phyloP scores from a whole-genome alignment of 2,797 vertebrate species.

The Anguilla megastoma region DNA sequence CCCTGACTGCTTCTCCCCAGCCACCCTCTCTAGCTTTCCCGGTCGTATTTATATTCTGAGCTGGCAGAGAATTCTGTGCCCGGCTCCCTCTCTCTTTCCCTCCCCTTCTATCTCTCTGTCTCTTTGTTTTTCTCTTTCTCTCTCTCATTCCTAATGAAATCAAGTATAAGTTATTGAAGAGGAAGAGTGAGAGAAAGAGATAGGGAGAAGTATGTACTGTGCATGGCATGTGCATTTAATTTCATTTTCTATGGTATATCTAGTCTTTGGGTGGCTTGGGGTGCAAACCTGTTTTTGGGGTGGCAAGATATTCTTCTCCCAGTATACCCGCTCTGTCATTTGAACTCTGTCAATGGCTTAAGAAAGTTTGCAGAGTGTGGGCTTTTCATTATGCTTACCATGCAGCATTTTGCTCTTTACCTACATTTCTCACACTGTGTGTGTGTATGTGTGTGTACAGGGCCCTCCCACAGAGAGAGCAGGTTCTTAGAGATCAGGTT shows the following conservation, averaged over 20 bases:
- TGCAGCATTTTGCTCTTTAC: neutral
- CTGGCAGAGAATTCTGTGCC: neutral
- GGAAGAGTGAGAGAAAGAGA: neutral
- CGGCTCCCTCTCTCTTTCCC: neutral
- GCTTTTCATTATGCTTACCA: neutral
- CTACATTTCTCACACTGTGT: neutral
- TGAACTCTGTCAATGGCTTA: neutral
- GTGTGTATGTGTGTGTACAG: neutral
- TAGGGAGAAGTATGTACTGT: neutral
- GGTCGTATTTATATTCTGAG: neutral
- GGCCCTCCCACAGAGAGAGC: neutral
- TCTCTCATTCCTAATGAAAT: neutral
- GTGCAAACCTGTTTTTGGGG: too few species aligned
- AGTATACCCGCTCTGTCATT: neutral
- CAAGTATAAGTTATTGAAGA: too few species aligned
- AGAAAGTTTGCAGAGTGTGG: constrained; percentile 13
- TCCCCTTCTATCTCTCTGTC: neutral
- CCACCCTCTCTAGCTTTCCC: neutral
- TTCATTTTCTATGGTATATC: too few species aligned
- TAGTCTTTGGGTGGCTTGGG: too few species aligned
- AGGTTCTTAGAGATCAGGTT: neutral
- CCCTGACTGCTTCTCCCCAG: neutral
- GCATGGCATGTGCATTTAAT: too few species aligned
- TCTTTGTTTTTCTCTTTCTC: neutral
- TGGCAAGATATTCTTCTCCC: neutral